These are phyloP conservation scores for Origma solitaria DNA, from an alignment of 2,113 vertebrate species.

Conservation along the genomic window DNA sequence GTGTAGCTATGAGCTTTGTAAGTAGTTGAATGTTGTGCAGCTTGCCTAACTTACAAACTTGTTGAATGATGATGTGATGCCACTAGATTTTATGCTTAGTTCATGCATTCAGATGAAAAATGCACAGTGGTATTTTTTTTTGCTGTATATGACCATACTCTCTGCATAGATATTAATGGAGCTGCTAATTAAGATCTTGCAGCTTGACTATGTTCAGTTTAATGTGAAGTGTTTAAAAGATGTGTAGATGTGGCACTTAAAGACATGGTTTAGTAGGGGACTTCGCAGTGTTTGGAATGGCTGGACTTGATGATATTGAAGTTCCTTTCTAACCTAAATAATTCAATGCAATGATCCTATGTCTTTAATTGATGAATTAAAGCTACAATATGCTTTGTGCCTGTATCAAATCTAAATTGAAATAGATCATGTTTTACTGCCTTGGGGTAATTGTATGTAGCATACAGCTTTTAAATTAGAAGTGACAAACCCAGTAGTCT, in stretches of 20 bases:
- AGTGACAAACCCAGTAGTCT: not conserved
- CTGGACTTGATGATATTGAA: not conserved
- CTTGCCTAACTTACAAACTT: not conserved
- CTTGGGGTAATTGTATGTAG: not conserved
- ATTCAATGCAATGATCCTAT: not conserved
- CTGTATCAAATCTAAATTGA: not conserved
- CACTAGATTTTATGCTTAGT: not conserved
- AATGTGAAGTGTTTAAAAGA: not conserved
- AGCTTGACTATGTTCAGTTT: not conserved
- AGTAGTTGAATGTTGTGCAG: not conserved
- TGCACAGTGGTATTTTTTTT: not conserved
- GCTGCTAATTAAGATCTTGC: not conserved
- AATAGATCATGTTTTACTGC: constrained; percentile 2
- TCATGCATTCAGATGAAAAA: not conserved
- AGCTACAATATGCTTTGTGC: not conserved
- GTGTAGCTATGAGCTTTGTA: not conserved
- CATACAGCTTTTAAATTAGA: not conserved
- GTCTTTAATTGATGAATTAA: not conserved
- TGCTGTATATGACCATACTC: not conserved
- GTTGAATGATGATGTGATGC: not conserved
- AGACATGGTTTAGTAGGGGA: not conserved
- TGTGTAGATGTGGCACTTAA: not conserved
- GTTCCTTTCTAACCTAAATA: not conserved
- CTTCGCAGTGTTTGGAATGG: not conserved
- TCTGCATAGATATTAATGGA: not conserved